Percentiles rank a stretch among this genome's conserved stretches.
Evolutionary conservation across 2,113 vertebrate genomes (phyloP).

Genomic region (Crotalus horridus): DNA sequence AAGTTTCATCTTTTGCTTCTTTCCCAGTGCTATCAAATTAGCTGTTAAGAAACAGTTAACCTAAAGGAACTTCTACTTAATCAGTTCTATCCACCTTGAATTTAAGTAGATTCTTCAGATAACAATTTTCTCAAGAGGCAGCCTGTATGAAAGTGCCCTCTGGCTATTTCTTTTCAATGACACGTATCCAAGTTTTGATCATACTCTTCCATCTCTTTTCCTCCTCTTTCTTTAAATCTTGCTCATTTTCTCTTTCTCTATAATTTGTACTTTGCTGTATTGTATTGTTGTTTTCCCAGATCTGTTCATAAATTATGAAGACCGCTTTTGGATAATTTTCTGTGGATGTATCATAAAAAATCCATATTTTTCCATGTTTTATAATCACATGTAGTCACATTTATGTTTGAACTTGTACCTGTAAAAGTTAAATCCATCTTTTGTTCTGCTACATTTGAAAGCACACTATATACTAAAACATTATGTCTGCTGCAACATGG

Average conservation of each 20-base stretch:
- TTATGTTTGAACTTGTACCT: not conserved
- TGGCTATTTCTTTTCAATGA: not conserved
- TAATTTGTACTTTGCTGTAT: not conserved
- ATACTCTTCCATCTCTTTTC: not conserved
- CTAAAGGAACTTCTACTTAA: not conserved
- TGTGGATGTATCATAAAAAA: not conserved
- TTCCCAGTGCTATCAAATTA: not conserved
- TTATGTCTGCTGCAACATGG: not conserved
- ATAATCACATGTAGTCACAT: not conserved
- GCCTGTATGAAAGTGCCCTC: not conserved
- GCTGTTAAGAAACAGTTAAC: not conserved
- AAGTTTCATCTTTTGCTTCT: not conserved
- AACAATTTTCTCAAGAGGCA: not conserved
- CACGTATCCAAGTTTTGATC: not conserved
- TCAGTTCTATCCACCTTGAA: not conserved
- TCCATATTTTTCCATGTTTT: not conserved
- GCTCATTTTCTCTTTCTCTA: not conserved
- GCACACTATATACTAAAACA: not conserved
- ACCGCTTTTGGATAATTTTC: not conserved
- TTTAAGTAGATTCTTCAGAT: constrained; percentile 10
- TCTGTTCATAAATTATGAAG: not conserved
- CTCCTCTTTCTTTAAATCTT: not conserved
- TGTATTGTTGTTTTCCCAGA: not conserved
- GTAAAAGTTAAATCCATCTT: not conserved
- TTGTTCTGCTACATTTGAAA: not conserved